Evolutionary conservation across 2,113 vertebrate genomes (phyloP).

Genomic region (Marcusenius ussheri): DNA sequence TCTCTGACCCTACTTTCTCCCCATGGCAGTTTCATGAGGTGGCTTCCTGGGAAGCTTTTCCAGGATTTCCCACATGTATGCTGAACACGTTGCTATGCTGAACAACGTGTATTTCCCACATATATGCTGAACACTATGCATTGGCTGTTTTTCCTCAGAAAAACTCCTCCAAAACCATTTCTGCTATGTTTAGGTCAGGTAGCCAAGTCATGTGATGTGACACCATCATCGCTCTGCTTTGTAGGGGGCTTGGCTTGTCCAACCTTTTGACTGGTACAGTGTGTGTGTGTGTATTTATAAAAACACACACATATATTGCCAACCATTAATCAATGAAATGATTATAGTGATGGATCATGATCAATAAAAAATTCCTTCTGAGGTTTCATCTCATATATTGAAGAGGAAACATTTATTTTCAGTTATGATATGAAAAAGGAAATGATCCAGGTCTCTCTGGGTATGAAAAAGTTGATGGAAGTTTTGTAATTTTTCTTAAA

Average conservation of each 20-base stretch:
- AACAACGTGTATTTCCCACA: too few relatives aligned
- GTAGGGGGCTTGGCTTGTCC: not conserved
- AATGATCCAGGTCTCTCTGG: not conserved
- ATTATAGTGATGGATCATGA: not conserved
- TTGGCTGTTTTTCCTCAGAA: not conserved
- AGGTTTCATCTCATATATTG: constrained; percentile 18
- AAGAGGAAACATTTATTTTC: constrained; percentile 28
- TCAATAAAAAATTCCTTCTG: not conserved
- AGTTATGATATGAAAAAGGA: constrained; percentile 28
- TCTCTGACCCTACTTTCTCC: not conserved
- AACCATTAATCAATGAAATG: not conserved
- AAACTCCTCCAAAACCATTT: not conserved
- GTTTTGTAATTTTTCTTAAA: not conserved
- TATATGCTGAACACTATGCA: not conserved
- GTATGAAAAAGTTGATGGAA: constrained; percentile 21
- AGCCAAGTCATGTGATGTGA: not conserved
- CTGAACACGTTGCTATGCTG: too few relatives aligned
- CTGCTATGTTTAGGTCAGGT: not conserved
- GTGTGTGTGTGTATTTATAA: not conserved
- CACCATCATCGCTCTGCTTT: not conserved
- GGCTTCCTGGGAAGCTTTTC: not conserved
- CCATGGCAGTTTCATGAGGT: not conserved
- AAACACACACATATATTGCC: not conserved
- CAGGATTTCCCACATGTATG: not conserved
- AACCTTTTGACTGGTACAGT: not conserved